Evolutionary conservation across 2,113 vertebrate genomes (phyloP).

Genomic region (Anguilla rostrata): DNA sequence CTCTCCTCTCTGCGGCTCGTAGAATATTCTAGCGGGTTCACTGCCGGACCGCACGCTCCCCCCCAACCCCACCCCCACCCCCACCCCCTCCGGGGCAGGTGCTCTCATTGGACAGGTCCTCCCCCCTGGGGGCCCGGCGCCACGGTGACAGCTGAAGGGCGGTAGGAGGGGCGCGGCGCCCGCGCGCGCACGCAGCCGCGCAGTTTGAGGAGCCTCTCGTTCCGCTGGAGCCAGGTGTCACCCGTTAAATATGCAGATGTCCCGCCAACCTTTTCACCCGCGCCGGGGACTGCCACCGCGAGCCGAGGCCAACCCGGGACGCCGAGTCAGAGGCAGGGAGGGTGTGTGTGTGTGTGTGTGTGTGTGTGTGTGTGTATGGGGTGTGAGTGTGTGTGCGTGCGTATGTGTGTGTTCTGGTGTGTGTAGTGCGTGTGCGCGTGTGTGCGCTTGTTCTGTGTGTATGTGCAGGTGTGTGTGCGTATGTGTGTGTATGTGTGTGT

Average conservation of each 20-base stretch:
- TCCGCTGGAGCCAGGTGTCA: conserved; percentile 9
- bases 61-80: too few species aligned
- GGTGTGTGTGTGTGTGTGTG: neutral
- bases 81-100: conserved; percentile 29
- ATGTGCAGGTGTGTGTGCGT: neutral
- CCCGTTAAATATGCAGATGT: neutral
- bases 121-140: conserved; percentile 29
- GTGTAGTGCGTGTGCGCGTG: too few species aligned
- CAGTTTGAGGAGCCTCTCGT: conserved; percentile 36
- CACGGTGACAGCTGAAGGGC: conserved; percentile 37
- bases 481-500: neutral
- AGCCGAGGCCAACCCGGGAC: neutral
- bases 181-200: conserved; percentile 36
- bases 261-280: neutral
- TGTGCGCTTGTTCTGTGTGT: too few species aligned
- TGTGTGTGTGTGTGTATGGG: too few species aligned
- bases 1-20: neutral
- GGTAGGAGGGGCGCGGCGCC: conserved; percentile 29
- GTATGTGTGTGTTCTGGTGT: too few species aligned
- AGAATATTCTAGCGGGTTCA: conserved; percentile 23
- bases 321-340: neutral
- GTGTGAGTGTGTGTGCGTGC: too few species aligned
- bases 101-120: conserved; percentile 34
- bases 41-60: conserved; percentile 23
- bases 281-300: neutral